phyloP scores from a whole-genome alignment of 2,888 invertebrate species.

The Lampropteryx suffumata region DNA sequence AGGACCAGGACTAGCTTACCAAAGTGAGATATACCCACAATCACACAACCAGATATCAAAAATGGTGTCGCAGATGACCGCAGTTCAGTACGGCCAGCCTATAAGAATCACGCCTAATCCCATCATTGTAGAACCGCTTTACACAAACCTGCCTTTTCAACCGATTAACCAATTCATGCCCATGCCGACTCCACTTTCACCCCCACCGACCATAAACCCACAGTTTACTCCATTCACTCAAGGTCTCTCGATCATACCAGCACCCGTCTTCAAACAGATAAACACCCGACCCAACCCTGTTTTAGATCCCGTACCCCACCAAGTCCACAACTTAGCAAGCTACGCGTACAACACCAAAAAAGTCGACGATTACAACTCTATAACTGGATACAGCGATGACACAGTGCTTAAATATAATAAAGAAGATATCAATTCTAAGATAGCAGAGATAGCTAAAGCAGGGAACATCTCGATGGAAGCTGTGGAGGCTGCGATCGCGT shows the following conservation, averaged over 20 bases:
- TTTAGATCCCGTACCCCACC: slow-evolving; percentile 78
- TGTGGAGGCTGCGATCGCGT: slow-evolving; percentile 88
- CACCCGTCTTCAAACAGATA: slow-evolving; percentile 64
- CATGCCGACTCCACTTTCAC: slow-evolving; percentile 50
- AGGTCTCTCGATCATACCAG: slow-evolving; percentile 64
- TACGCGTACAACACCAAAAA: slow-evolving; percentile 73
- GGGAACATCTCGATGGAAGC: slow-evolving; percentile 91
- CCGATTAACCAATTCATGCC: slow-evolving; percentile 80
- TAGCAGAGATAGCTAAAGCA: slow-evolving; percentile 84
- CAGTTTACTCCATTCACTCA: slow-evolving; percentile 46
- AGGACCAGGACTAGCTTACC: slow-evolving; percentile 63
- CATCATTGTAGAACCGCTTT: slow-evolving; percentile 58
- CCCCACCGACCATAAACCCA: slow-evolving; percentile 22
- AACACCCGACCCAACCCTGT: slow-evolving; percentile 63
- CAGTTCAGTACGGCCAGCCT: slow-evolving; percentile 55
- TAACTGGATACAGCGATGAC: slow-evolving; percentile 74
- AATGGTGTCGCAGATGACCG: slow-evolving; percentile 77
- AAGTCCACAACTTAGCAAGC: slow-evolving; percentile 68
- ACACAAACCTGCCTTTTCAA: slow-evolving; percentile 48
- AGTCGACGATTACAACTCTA: slow-evolving; percentile 75
- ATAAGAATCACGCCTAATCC: slow-evolving; percentile 65
- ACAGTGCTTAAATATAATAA: slow-evolving; percentile 67
- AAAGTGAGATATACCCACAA: slow-evolving; percentile 73
- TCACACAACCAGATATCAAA: slow-evolving; percentile 71
- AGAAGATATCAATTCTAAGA: slow-evolving; percentile 74